Evolutionary conservation across 2,797 vertebrate genomes (phyloP), one percentile per base, ranked within the genome.

Genomic region (Gymnodraco acuticeps): DNA sequence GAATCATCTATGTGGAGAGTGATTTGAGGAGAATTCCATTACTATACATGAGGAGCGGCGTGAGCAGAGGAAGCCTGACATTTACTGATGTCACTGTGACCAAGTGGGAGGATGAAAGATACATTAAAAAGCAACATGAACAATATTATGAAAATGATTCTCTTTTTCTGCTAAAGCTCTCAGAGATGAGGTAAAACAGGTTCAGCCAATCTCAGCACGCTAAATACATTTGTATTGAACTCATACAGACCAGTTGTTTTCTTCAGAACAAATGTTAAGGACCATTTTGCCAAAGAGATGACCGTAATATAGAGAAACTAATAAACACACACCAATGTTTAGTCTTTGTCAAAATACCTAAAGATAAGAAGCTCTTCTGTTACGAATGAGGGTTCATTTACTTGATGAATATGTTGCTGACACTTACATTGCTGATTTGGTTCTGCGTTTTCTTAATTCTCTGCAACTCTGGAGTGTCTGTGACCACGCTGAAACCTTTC

Each of bases 401-500:
- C 16, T 19, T 63, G 61, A 17, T 38, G 46, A 33, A 23, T 14
- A 10, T 17, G 10, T 15, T 27, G 61, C 14, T 10, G 48, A 42
- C 10, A 91, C 98, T 92, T 91, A 99, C 98, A 65, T 99, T 98
- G 94, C 98, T 99, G 96, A 99, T 97, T 87, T 98, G 96, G 78
- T 97, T 96, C 95, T 99, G 98, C 41, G 96, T 96, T 93, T 97
- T 98, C 93, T 95, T 99, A 92, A 99, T 96, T 94, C 98, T 96
- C 94, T 97, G 95, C 89, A 98, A 68, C 88, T 99, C 98, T 0
- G 97, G 98, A 20, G 98, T 99, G 90, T 98, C 97, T 0, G 97
- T 93, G 83, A 99, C 97, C 86, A 96, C 96, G 4, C 96, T 98
- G 94, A 97, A 98, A 4, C 96, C 96, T 81, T 96, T 98, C 12